Base-by-base conservation (phyloP, 2,888 invertebrate genomes). In the Dynastes tityus region DNA sequence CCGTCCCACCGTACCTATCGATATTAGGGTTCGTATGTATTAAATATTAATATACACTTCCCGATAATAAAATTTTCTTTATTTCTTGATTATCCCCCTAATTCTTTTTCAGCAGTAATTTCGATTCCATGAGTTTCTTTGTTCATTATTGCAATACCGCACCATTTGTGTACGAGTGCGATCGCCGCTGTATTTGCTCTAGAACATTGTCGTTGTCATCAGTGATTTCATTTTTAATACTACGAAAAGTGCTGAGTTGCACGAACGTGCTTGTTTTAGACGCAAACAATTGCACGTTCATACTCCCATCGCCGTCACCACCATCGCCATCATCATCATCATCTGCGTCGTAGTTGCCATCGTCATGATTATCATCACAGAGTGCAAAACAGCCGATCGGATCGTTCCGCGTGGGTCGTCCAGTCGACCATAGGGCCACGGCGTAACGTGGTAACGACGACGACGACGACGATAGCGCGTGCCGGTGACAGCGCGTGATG, bases 401-500 rank as follows among this genome's bases (percentile, higher is more conserved):
- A 74, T 74, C 73, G 61, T 61, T 73, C 22, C 61, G 73, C 58
- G 73, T 73, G 73, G 73, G 58, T 58, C 58, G 73, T 55, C 45
- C 58, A 58, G 58, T 61, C 61, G 73, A 74, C 73, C 32, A 37
- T 61, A 61, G 73, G 73, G 63, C 73, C 73, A 45, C n/a, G 55
- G 55, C 55, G 55, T 58, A 22, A 22, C 55, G 55, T 16, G 22
- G 55, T 22, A 58, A 58, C 71, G 71, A 53, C 61, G 77, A 49
- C 65, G 74, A 77, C 77, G 74, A 67, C 68, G 75, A 68, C 77
- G 78, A 79, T 78, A 78, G 75, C 80, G 82, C 82, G 82, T 81
- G 81, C 64, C 77, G 79, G 70, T 78, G 80, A 80, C 80, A 80
- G 81, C 82, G 82, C 81, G 82, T 83, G 81, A 82, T 81, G 81